Evolutionary conservation across 2,113 vertebrate genomes (phyloP).

Genomic region (Cheilinus undulatus): DNA sequence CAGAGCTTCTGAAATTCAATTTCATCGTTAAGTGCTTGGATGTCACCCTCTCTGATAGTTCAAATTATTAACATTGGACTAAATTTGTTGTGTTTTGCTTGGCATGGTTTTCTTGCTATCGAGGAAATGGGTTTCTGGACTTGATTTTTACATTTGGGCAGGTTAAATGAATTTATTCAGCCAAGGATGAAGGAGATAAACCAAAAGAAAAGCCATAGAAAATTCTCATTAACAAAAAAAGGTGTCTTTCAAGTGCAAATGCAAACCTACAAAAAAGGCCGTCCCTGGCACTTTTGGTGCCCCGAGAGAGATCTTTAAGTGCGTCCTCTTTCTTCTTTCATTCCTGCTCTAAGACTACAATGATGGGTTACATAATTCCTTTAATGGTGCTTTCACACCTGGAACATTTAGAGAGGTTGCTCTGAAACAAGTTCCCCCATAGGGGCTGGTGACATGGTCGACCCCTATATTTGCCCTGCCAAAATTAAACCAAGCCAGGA

Average conservation of each 20-base stretch:
- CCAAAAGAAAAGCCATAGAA: background rate
- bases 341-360: no score
- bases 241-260: background rate
- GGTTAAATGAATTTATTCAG: background rate
- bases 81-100: conserved; percentile 5
- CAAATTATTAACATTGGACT: conserved; percentile 12
- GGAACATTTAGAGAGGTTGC: no score
- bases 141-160: background rate
- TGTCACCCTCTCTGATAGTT: conserved; percentile 2
- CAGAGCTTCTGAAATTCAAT: conserved; percentile 16
- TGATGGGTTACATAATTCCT: no score
- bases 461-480: no score
- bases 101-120: background rate
- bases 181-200: background rate
- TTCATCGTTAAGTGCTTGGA: conserved; percentile 8
- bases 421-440: no score
- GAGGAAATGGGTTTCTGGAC: conserved; percentile 1
- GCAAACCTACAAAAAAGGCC: background rate
- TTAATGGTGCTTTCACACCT: no score
- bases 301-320: no score
- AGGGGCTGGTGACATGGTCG: no score
- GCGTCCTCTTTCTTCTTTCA: no score
- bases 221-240: background rate
- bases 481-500: no score
- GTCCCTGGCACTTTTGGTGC: background rate